phyloP scores from a whole-genome alignment of 1,140 invertebrate species.

The Limonius californicus region DNA sequence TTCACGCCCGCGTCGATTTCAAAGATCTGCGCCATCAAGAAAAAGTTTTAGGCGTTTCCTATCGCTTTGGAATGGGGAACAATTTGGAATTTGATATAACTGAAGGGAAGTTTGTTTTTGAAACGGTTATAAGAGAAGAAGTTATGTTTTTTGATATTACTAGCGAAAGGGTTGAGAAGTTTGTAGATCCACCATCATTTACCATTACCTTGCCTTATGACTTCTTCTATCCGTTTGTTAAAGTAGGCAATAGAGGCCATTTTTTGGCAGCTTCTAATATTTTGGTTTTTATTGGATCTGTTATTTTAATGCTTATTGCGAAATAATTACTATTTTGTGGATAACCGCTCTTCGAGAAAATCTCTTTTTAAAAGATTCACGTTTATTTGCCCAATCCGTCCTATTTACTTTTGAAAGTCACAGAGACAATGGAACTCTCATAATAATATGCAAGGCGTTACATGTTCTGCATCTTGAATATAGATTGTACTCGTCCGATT shows the following conservation, averaged over 20 bases:
- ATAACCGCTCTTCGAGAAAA: no score
- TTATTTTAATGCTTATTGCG: no score
- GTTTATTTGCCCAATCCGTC: no score
- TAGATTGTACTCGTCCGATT: no score
- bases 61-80: conserved; percentile 26
- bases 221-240: conserved; percentile 47
- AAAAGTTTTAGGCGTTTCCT: conserved; percentile 36
- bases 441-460: no score
- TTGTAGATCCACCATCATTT: conserved; percentile 38
- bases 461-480: no score
- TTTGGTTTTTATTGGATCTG: no score
- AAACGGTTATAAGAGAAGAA: conserved; percentile 23
- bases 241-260: conserved; percentile 27
- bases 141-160: conserved; percentile 43
- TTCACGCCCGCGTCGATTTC: conserved; percentile 36
- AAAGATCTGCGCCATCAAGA: conserved; percentile 34
- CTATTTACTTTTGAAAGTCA: no score
- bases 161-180: conserved; percentile 29
- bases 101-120: conserved; percentile 6
- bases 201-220: conserved; percentile 43
- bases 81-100: background rate
- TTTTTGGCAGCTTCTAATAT: no score
- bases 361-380: no score
- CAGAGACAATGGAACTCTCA: no score
- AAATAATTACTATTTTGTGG: no score